A percentile compares a stretch with the other conserved stretches of the same genome.
Evolutionary conservation across 1,140 invertebrate genomes (phyloP).

Genomic region (Melitaea cinxia): DNA sequence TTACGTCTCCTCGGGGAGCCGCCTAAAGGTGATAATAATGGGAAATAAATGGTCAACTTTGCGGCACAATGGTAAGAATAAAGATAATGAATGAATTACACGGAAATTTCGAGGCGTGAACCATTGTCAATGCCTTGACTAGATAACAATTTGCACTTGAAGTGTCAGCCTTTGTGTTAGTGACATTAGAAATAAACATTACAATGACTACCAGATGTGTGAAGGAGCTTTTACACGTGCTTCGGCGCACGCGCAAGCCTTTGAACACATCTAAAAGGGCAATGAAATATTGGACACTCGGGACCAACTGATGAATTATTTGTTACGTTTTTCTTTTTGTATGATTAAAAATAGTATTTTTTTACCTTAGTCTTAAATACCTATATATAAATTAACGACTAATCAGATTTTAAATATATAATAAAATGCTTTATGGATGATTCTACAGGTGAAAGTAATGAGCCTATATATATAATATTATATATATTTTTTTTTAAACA

Average conservation of each 20-base stretch:
- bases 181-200: constrained; percentile 73
- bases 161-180: constrained; percentile 65
- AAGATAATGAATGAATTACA: constrained; percentile 78
- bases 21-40: constrained; percentile 67
- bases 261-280: constrained; percentile 36
- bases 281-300: constrained; percentile 26
- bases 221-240: constrained; percentile 35
- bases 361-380: too few relatives aligned
- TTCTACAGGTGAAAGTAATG: too few relatives aligned
- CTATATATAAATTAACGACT: too few relatives aligned
- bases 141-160: constrained; percentile 76
- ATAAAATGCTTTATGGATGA: too few relatives aligned
- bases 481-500: too few relatives aligned
- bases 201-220: constrained; percentile 71
- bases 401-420: too few relatives aligned
- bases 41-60: constrained; percentile 69
- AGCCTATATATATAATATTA: too few relatives aligned
- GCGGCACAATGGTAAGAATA: constrained; percentile 65
- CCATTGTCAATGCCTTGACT: constrained; percentile 66
- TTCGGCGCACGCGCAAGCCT: constrained; percentile 50
- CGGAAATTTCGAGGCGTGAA: constrained; percentile 71
- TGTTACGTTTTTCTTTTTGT: too few relatives aligned
- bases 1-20: constrained; percentile 64
- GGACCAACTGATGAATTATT: constrained; percentile 25
- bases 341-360: neutral